Evolutionary conservation across 2,888 invertebrate species (phyloP), one percentile per base, ranked within the genome.

Genomic region (Melolontha melolontha): DNA sequence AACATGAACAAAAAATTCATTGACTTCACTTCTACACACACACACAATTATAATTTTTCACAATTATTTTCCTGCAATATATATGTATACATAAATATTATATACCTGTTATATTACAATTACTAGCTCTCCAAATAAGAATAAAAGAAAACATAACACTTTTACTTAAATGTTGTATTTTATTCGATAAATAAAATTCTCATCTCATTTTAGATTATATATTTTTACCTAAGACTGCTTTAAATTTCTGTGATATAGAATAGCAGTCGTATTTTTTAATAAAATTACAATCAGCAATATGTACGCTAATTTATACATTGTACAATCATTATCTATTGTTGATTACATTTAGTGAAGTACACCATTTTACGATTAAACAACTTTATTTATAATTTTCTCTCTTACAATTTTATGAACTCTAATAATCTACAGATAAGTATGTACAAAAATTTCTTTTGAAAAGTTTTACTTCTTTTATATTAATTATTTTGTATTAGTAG

Each of bases 141-240:
- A 47, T 47, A 29, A 29, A 47, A 44, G n/a, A 47, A 16, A 62
- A 62, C 11, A 62, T n/a, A 22, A 22, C 22, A 22, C 22, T 22
- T 22, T 2, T 22, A 22, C 17, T 55, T 55, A 10, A 22, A 10
- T 57, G 29, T 42, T 42, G 14, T 47, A 47, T 47, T 59, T 47
- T 39, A 47, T 49, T 62, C 39, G 1, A 62, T 47, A 11, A 44
- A 11, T 52, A 29, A 52, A 29, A 52, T 54, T 68, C 68, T 64
- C 49, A 49, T 59, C 59, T 51, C 59, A 59, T 59, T 65, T 70
- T 67, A 42, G 51, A 49, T 54, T 54, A 50, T 59, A 62, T 72
- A 62, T 72, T 69, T 70, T 74, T 72, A 71, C 71, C 72, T 70
- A 74, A 74, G 74, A 74, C 74, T 74, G 74, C 73, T 72, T 73